Evolutionary conservation across 2,888 invertebrate genomes (phyloP).

Genomic region (Peribatodes rhomboidaria): DNA sequence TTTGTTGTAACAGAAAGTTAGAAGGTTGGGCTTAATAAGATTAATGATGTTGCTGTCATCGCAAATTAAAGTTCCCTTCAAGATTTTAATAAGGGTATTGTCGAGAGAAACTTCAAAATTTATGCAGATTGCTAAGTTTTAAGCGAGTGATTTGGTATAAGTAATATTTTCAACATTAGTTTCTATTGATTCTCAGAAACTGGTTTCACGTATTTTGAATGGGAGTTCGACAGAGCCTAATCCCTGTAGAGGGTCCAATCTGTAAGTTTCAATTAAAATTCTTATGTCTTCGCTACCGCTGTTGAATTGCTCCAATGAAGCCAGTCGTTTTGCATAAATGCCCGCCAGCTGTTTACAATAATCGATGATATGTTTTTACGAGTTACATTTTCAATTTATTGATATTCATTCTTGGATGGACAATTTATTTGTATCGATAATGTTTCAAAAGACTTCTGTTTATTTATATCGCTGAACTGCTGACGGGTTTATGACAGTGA

Average conservation of each 20-base stretch:
- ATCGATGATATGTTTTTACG: conserved; percentile 85
- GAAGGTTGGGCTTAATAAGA: conserved; percentile 67
- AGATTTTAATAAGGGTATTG: conserved; percentile 79
- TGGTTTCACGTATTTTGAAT: conserved; percentile 11
- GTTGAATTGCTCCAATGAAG: conserved; percentile 77
- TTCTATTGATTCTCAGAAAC: conserved; percentile 7
- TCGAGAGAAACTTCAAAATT: conserved; percentile 69
- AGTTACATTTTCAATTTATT: conserved; percentile 83
- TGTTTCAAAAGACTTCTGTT: conserved; percentile 78
- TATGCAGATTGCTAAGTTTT: conserved; percentile 75
- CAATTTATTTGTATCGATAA: conserved; percentile 83
- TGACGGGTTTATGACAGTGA: conserved; percentile 69
- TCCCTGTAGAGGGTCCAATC: conserved; percentile 49
- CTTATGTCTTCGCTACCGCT: conserved; percentile 76
- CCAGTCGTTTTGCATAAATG: conserved; percentile 81
- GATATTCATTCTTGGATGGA: conserved; percentile 78
- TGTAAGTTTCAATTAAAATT: conserved; percentile 71
- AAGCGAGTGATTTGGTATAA: conserved; percentile 30
- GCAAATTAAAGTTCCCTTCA: conserved; percentile 77
- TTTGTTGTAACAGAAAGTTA: conserved; percentile 54
- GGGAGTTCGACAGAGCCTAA: conserved; percentile 14
- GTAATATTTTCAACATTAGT: conserved; percentile 17
- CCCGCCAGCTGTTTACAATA: conserved; percentile 85
- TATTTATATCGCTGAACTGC: conserved; percentile 58
- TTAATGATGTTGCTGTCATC: conserved; percentile 77